A percentile compares a stretch with the other conserved stretches of the same genome.
phyloP scores from a whole-genome alignment of 2,888 invertebrate genomes.

The Vesta saturnalis region DNA sequence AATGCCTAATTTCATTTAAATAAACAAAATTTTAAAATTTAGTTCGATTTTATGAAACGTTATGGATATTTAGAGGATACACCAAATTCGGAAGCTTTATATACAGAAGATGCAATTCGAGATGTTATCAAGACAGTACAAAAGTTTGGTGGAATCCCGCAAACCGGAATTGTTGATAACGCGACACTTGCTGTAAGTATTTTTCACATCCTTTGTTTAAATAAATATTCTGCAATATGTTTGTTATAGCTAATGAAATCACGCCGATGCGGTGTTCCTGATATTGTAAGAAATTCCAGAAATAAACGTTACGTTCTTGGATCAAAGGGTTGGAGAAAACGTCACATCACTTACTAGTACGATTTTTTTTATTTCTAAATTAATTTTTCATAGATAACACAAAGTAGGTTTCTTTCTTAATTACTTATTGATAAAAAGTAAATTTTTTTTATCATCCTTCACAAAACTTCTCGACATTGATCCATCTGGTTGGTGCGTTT shows the following conservation, averaged over 20 bases:
- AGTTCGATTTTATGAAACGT: slow-evolving; percentile 74
- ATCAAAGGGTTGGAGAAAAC: slow-evolving; percentile 75
- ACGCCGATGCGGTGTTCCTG: slow-evolving; percentile 78
- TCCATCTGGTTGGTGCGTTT: no score
- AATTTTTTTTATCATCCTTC: no score
- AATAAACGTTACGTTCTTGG: slow-evolving; percentile 69
- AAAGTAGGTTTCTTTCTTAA: no score
- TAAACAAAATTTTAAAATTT: slow-evolving; percentile 22
- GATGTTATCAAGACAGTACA: slow-evolving; percentile 75
- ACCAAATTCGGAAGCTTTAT: slow-evolving; percentile 68
- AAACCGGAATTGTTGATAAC: slow-evolving; percentile 74
- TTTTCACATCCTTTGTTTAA: neutral
- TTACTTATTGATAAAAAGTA: no score
- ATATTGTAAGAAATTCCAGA: slow-evolving; percentile 64
- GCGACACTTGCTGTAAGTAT: slow-evolving; percentile 69
- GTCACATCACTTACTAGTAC: slow-evolving; percentile 75
- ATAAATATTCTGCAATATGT: neutral
- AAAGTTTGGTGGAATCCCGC: slow-evolving; percentile 74
- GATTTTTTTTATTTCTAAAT: no score
- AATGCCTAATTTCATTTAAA: neutral
- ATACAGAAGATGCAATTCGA: slow-evolving; percentile 70
- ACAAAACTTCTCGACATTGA: no score
- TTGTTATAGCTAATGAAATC: slow-evolving; percentile 69
- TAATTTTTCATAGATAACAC: no score
- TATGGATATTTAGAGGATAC: slow-evolving; percentile 73